Conservation (phyloP, 2,797 vertebrate species). For the Bufotes viridis region DNA sequence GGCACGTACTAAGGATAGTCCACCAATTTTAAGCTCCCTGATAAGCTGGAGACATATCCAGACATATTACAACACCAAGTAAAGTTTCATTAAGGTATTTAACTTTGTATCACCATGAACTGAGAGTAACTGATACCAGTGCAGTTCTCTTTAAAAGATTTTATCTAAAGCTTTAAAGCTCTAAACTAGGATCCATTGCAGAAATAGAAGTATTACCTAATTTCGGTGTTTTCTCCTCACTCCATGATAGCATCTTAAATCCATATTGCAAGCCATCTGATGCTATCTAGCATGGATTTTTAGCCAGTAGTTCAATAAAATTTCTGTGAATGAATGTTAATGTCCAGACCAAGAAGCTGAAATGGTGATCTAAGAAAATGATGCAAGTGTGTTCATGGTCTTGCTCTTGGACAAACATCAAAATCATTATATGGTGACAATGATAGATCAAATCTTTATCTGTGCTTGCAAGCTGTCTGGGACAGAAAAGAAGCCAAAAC, state of each 20-base stretch:
- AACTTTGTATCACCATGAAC: conserved; percentile 17
- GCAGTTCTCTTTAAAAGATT: conserved; percentile 6
- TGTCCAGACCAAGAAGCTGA: not conserved
- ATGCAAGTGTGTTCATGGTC: conserved; percentile 32
- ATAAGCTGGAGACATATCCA: no score
- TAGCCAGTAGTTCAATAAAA: conserved; percentile 28
- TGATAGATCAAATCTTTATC: conserved; percentile 48
- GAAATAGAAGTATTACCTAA: conserved; percentile 50
- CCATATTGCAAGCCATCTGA: not conserved
- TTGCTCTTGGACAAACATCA: conserved; percentile 50
- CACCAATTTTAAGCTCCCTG: no score
- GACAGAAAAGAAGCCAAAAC: conserved; percentile 36
- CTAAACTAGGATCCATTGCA: conserved; percentile 7
- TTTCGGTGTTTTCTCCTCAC: conserved; percentile 27
- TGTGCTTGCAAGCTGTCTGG: conserved; percentile 48
- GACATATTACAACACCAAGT: no score
- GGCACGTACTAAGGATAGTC: no score
- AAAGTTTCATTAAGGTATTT: not conserved
- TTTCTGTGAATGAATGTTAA: conserved; percentile 43
- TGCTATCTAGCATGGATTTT: conserved; percentile 40
- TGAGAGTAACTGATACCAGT: not conserved
- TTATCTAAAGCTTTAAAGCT: conserved; percentile 4
- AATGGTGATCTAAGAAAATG: conserved; percentile 45
- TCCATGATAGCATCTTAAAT: conserved; percentile 22
- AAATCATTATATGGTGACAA: conserved; percentile 57